Conservation (phyloP, 2,888 invertebrate genomes). For the Melipona beecheii region DNA sequence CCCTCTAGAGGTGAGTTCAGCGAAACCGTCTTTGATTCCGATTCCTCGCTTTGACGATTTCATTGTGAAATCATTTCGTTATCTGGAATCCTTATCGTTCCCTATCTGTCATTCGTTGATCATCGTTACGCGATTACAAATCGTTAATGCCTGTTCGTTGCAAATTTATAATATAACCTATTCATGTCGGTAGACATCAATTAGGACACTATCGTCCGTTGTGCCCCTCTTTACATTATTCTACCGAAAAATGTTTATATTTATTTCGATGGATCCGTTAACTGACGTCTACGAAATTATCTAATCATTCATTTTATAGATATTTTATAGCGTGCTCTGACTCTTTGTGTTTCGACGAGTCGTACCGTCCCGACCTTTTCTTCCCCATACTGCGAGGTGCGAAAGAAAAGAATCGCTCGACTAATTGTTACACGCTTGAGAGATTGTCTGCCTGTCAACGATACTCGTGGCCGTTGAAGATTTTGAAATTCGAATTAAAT, state of each 20-base stretch:
- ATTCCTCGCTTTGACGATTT: constrained; percentile 26
- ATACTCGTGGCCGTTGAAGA: background rate
- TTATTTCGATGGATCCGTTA: background rate
- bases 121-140: background rate
- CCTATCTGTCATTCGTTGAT: background rate
- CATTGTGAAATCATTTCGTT: background rate
- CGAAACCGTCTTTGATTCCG: constrained; percentile 55
- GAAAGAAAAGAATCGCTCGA: background rate
- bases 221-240: background rate
- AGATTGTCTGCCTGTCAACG: too few species aligned
- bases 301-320: background rate
- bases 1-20: constrained; percentile 83
- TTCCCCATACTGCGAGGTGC: background rate
- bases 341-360: background rate
- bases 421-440: too few species aligned
- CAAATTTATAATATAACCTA: constrained; percentile 11
- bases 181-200: background rate
- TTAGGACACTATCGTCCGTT: background rate
- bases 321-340: too few species aligned
- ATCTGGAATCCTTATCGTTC: background rate
- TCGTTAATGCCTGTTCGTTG: background rate
- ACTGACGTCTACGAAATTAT: background rate
- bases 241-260: background rate
- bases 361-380: constrained; percentile 24
- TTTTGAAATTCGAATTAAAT: background rate